Evolutionary conservation across 2,888 invertebrate species (phyloP).

Genomic region (Mechanitis messenoides): DNA sequence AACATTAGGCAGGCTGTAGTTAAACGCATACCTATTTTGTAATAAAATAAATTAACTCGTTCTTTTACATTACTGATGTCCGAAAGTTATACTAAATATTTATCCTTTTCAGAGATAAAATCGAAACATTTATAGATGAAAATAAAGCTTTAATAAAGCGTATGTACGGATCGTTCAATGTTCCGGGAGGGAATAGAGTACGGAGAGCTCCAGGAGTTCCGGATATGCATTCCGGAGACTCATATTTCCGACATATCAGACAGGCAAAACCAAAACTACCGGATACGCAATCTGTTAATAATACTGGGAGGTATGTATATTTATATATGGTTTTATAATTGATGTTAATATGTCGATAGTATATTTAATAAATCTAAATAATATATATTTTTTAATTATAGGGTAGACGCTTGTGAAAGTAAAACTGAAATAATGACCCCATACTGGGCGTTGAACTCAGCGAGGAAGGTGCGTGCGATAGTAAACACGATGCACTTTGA

Average conservation of each 20-base stretch:
- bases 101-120: slow-evolving; percentile 83
- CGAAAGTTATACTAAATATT: too few species aligned
- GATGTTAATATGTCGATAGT: neutral
- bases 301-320: slow-evolving; percentile 56
- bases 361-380: neutral
- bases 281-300: slow-evolving; percentile 62
- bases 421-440: slow-evolving; percentile 95
- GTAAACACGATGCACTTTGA: slow-evolving; percentile 97
- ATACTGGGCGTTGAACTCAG: slow-evolving; percentile 95
- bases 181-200: slow-evolving; percentile 64
- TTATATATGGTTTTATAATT: neutral
- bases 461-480: slow-evolving; percentile 92
- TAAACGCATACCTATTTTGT: too few species aligned
- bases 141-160: slow-evolving; percentile 94
- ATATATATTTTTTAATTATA: slow-evolving; percentile 46
- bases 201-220: slow-evolving; percentile 73
- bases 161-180: slow-evolving; percentile 93
- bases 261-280: slow-evolving; percentile 60
- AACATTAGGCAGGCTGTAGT: too few species aligned
- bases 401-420: slow-evolving; percentile 92
- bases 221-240: slow-evolving; percentile 66
- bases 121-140: slow-evolving; percentile 94
- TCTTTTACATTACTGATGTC: too few species aligned
- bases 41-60: too few species aligned
- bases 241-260: slow-evolving; percentile 67